phyloP scores from a whole-genome alignment of 2,113 vertebrate species.

The Xyliphius kryptos region DNA sequence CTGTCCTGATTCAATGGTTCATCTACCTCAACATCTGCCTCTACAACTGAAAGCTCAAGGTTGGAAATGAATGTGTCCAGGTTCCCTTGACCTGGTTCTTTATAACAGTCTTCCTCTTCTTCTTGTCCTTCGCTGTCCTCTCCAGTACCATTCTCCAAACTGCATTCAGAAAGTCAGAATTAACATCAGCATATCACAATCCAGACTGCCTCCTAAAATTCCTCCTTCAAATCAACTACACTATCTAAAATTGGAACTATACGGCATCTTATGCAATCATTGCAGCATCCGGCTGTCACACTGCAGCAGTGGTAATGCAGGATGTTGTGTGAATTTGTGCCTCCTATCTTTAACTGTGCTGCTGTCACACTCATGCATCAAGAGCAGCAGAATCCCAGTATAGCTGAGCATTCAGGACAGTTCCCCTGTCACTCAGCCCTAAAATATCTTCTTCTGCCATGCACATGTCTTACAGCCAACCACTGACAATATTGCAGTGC shows the following conservation, averaged over 20 bases:
- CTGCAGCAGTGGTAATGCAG: constrained; percentile 1
- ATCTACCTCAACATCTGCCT: constrained; percentile 48
- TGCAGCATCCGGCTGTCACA: constrained; percentile 20
- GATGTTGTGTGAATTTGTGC: constrained; percentile 7
- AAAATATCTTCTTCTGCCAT: constrained; percentile 35
- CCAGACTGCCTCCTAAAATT: not conserved
- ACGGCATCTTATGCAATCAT: constrained; percentile 2
- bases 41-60: constrained; percentile 64
- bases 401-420: constrained; percentile 43
- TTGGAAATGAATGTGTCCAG: constrained; percentile 67
- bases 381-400: constrained; percentile 32
- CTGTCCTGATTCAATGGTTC: constrained; percentile 72
- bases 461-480: too few species aligned
- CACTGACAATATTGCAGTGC: too few species aligned
- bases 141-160: constrained; percentile 27
- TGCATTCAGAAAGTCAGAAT: constrained; percentile 21
- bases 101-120: constrained; percentile 27
- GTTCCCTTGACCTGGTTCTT: constrained; percentile 45
- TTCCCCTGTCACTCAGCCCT: constrained; percentile 33
- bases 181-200: constrained; percentile 2
- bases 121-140: constrained; percentile 37
- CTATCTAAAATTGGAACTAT: not conserved
- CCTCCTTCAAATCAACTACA: not conserved
- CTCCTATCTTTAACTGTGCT: constrained; percentile 36
- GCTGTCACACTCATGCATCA: constrained; percentile 33